A percentile compares a stretch with the other conserved stretches of the same genome.
These are phyloP conservation scores for Poeciliopsis infans DNA, from an alignment of 2,797 vertebrate species.

Conservation along the genomic window DNA sequence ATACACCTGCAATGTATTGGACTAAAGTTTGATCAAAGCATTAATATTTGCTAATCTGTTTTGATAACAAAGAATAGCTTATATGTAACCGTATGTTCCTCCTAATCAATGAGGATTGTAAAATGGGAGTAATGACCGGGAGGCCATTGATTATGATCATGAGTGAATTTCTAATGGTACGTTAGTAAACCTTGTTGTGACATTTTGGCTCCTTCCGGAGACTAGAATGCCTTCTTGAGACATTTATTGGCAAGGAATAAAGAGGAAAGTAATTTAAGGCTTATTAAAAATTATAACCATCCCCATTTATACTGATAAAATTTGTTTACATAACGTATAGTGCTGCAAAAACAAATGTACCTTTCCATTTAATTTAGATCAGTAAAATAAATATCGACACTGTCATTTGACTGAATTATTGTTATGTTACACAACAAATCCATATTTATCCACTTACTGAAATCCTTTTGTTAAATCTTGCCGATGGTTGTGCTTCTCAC, in stretches of 20 bases:
- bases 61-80: neutral
- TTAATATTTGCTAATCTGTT: neutral
- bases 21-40: conserved; percentile 19
- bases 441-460: neutral
- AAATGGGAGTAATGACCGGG: conserved; percentile 61
- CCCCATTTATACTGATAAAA: neutral
- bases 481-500: neutral
- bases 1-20: neutral
- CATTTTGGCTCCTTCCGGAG: neutral
- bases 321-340: neutral
- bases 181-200: neutral
- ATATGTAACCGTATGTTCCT: neutral
- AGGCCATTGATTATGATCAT: conserved; percentile 34
- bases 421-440: neutral
- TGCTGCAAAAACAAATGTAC: neutral
- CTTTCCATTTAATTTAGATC: neutral
- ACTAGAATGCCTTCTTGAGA: neutral
- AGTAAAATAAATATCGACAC: neutral
- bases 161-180: neutral
- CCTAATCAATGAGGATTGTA: conserved; percentile 39
- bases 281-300: neutral
- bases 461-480: neutral
- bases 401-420: neutral
- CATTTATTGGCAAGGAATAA: neutral
- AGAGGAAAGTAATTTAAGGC: neutral